Evolutionary conservation across 2,888 invertebrate species (phyloP).

Genomic region (Cheilosia scutellata): DNA sequence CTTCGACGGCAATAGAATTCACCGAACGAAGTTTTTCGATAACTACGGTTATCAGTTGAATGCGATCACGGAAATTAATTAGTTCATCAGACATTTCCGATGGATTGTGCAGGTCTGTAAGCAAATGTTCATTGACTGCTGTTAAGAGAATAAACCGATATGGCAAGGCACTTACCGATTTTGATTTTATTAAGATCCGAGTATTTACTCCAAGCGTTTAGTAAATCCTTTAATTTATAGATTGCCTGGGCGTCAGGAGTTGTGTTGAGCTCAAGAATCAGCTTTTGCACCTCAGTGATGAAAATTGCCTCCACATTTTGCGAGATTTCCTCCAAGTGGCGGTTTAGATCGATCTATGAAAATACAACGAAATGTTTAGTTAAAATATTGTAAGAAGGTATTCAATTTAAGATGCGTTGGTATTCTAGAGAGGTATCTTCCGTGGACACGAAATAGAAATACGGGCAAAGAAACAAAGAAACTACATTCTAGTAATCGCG

Average conservation of each 20-base stretch:
- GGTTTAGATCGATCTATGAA: conserved; percentile 83
- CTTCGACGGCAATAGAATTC: conserved; percentile 4
- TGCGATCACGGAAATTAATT: conserved; percentile 79
- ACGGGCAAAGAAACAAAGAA: too few species aligned
- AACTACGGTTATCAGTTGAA: conserved; percentile 78
- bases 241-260: background rate
- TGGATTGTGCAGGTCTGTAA: conserved; percentile 78
- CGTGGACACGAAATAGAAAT: too few species aligned
- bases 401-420: too few species aligned
- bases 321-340: conserved; percentile 89
- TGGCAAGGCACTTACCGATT: conserved; percentile 77
- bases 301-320: conserved; percentile 79
- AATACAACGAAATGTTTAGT: background rate
- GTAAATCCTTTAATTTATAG: conserved; percentile 74
- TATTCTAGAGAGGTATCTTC: too few species aligned
- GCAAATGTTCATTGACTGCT: background rate
- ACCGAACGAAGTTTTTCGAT: conserved; percentile 76
- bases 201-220: conserved; percentile 81
- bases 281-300: conserved; percentile 78
- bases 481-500: too few species aligned
- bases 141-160: background rate
- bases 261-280: conserved; percentile 66
- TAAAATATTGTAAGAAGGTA: too few species aligned
- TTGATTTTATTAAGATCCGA: conserved; percentile 75
- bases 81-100: conserved; percentile 80